These are phyloP conservation scores for Bimastos eiseni DNA, from an alignment of 2,888 invertebrate genomes.

Conservation along the genomic window DNA sequence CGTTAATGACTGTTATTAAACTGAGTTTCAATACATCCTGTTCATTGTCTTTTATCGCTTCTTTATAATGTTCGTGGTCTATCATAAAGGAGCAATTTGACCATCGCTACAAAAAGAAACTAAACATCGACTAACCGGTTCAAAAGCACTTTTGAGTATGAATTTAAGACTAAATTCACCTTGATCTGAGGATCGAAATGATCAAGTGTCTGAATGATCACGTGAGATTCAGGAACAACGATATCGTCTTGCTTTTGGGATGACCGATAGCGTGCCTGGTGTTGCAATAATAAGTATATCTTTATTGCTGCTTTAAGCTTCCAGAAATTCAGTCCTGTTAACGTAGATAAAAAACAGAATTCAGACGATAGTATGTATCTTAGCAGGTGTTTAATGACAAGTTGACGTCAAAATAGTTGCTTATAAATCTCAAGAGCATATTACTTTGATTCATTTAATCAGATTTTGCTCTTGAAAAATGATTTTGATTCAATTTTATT, in stretches of 20 bases:
- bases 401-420: not conserved
- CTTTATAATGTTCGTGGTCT: no score
- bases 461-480: not conserved
- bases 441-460: not conserved
- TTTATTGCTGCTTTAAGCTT: constrained; percentile 37
- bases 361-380: not conserved
- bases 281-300: not conserved
- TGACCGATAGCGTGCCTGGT: not conserved
- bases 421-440: not conserved
- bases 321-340: constrained; percentile 45
- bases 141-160: no score
- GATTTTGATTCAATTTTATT: no score
- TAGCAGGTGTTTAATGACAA: not conserved
- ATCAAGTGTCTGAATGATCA: constrained; percentile 48
- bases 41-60: no score
- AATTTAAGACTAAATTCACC: constrained; percentile 23
- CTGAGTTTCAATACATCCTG: no score
- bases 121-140: no score
- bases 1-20: no score
- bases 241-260: not conserved
- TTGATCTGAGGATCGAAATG: constrained; percentile 47
- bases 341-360: not conserved
- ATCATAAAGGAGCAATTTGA: no score
- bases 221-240: not conserved
- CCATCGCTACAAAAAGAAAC: no score